Percentiles rank a stretch among this genome's conserved stretches.
Conservation (phyloP, 1,140 invertebrate species). For the Pseudoatta argentina region DNA sequence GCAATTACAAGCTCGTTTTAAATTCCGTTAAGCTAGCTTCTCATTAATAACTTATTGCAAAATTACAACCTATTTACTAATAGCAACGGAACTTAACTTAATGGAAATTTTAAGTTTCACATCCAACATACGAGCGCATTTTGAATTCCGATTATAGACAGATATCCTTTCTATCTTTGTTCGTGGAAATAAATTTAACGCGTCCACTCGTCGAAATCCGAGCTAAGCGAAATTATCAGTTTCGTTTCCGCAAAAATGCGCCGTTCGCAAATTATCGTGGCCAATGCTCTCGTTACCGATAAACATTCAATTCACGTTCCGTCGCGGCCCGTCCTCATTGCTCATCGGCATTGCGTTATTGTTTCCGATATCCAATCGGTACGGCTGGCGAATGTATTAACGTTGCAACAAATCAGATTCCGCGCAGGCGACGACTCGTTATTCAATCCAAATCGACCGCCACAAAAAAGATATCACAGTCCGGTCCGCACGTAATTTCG, state of each 20-base stretch:
- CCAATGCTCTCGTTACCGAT: slow-evolving; percentile 28
- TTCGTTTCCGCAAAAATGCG: slow-evolving; percentile 44
- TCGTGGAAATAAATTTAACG: background rate
- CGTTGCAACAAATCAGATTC: slow-evolving; percentile 61
- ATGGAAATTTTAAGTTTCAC: background rate
- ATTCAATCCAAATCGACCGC: slow-evolving; percentile 48
- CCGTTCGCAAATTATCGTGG: slow-evolving; percentile 43
- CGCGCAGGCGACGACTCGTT: slow-evolving; percentile 60
- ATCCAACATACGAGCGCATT: background rate
- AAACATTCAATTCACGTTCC: slow-evolving; percentile 59
- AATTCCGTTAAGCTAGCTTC: background rate
- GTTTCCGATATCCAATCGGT: slow-evolving; percentile 61
- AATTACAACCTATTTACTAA: slow-evolving; percentile 14
- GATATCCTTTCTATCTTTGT: background rate
- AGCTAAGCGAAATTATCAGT: slow-evolving; percentile 32
- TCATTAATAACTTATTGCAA: slow-evolving; percentile 35
- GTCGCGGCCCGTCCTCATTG: slow-evolving; percentile 24
- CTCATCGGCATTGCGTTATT: slow-evolving; percentile 56
- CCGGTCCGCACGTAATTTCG: slow-evolving; percentile 43
- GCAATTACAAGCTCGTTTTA: slow-evolving; percentile 32
- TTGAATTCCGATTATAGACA: background rate
- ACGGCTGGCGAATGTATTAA: slow-evolving; percentile 53
- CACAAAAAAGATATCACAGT: slow-evolving; percentile 43
- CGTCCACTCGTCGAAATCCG: background rate
- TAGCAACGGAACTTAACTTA: background rate